These are phyloP conservation scores for Distichodus sexfasciatus DNA, from an alignment of 2,797 vertebrate genomes.

Conservation along the genomic window DNA sequence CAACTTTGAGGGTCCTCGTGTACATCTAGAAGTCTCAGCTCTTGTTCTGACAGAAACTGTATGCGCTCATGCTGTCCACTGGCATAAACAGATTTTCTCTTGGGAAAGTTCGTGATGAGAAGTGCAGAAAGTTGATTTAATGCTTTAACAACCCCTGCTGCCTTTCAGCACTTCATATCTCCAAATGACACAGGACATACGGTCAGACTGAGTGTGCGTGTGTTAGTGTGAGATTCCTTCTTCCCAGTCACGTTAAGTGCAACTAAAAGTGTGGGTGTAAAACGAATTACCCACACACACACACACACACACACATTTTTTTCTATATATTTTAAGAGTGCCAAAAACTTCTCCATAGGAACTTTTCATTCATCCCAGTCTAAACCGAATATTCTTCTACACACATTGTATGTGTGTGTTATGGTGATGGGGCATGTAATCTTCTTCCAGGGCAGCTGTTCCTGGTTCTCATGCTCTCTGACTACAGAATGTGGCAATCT, in stretches of 20 bases:
- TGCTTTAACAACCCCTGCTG: slow-evolving; percentile 22
- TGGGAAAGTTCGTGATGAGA: neutral
- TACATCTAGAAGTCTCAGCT: too few relatives aligned
- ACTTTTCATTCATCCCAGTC: neutral
- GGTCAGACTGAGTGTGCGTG: neutral
- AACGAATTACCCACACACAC: neutral
- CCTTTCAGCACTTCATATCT: slow-evolving; percentile 31
- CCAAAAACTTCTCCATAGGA: neutral
- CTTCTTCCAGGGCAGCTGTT: neutral
- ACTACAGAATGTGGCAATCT: neutral
- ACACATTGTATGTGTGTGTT: neutral
- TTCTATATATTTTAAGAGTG: neutral
- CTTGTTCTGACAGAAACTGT: neutral
- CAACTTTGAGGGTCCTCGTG: too few relatives aligned
- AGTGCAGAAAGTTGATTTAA: slow-evolving; percentile 8
- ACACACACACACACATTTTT: neutral
- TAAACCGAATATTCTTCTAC: neutral
- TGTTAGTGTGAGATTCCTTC: neutral
- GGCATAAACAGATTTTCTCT: slow-evolving; percentile 5
- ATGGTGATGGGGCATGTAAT: neutral
- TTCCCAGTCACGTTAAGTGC: neutral
- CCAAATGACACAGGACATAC: neutral
- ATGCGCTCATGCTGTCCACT: neutral
- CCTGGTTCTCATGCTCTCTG: neutral
- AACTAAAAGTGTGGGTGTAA: neutral